Evolutionary conservation across 1,140 invertebrate species (phyloP).

Genomic region (Drosophila carrolli): DNA sequence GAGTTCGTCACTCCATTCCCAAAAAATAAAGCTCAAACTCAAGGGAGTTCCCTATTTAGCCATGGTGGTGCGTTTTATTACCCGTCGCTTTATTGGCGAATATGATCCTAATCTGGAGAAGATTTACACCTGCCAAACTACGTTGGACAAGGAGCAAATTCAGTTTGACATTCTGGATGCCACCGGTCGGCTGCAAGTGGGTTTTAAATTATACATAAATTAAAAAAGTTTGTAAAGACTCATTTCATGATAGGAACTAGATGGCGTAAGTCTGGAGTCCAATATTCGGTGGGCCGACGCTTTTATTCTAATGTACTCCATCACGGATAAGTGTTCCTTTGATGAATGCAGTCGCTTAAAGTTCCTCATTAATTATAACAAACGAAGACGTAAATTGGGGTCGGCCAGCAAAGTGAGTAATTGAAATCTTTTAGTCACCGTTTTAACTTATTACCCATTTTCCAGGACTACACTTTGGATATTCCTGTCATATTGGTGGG

Average conservation of each 20-base stretch:
- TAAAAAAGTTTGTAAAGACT: not conserved
- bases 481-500: slow-evolving; percentile 92
- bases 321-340: slow-evolving; percentile 93
- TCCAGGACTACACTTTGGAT: slow-evolving; percentile 86
- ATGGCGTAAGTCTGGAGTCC: slow-evolving; percentile 89
- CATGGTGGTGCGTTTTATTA: slow-evolving; percentile 92
- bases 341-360: slow-evolving; percentile 92
- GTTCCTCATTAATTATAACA: slow-evolving; percentile 92
- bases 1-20: slow-evolving; percentile 49
- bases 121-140: slow-evolving; percentile 90
- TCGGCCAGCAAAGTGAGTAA: slow-evolving; percentile 84
- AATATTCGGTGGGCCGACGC: slow-evolving; percentile 94
- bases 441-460: not conserved
- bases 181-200: slow-evolving; percentile 89
- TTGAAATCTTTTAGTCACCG: not conserved
- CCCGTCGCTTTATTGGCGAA: slow-evolving; percentile 92
- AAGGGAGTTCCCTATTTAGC: slow-evolving; percentile 80
- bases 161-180: slow-evolving; percentile 93
- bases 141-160: slow-evolving; percentile 91
- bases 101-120: slow-evolving; percentile 93
- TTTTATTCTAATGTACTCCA: slow-evolving; percentile 93
- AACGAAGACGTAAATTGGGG: slow-evolving; percentile 88
- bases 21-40: slow-evolving; percentile 5
- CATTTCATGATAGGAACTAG: slow-evolving; percentile 86
- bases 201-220: slow-evolving; percentile 60